Evolutionary conservation across 2,113 vertebrate species (phyloP).

Genomic region (Trogon surrucura): DNA sequence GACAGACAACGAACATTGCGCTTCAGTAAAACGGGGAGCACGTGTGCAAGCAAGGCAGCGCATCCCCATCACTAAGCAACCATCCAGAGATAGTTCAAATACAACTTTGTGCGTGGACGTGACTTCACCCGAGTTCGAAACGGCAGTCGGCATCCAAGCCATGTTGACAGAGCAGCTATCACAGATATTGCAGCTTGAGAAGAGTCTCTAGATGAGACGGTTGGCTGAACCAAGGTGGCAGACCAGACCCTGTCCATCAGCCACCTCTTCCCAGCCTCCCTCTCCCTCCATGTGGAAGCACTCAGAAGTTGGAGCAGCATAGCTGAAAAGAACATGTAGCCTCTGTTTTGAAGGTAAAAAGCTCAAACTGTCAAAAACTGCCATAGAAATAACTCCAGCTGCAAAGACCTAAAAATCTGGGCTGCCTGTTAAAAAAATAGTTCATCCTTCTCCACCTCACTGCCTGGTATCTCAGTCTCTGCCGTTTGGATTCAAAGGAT

Average conservation of each 20-base stretch:
- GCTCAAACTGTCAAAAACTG: background rate
- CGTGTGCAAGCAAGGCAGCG: background rate
- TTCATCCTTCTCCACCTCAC: background rate
- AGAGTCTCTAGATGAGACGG: background rate
- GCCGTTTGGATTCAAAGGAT: background rate
- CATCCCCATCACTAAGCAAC: background rate
- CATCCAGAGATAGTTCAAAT: background rate
- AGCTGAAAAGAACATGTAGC: fast-evolving
- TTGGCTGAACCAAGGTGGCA: background rate
- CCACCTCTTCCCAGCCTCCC: background rate
- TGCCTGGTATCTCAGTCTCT: background rate
- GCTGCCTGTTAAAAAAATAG: background rate
- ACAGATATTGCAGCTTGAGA: background rate
- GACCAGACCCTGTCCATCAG: background rate
- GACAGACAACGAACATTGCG: fast-evolving
- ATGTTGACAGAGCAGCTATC: background rate
- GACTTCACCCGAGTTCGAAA: background rate
- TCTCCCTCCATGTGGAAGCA: background rate
- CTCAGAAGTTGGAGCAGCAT: background rate
- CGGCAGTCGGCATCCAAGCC: background rate
- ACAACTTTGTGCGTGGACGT: background rate
- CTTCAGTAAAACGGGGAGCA: background rate
- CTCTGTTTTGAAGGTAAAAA: background rate
- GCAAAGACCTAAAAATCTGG: background rate
- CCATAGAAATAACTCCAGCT: background rate